Evolutionary conservation across 2,113 vertebrate species (phyloP).

Genomic region (Rhinopomastus cyanomelas): DNA sequence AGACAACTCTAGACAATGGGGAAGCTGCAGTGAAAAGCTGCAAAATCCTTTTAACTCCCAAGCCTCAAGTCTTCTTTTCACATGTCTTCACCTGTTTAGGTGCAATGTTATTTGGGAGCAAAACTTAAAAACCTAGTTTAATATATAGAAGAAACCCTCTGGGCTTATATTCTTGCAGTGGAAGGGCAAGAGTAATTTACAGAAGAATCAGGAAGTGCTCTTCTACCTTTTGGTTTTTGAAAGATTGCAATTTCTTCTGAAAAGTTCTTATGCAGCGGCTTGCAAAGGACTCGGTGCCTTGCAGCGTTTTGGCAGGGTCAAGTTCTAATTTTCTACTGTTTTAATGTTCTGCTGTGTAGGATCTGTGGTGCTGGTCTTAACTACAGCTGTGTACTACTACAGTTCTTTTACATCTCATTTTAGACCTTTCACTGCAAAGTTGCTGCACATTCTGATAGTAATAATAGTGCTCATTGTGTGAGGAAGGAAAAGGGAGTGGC

Average conservation of each 20-base stretch:
- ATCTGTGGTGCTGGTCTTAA: not conserved
- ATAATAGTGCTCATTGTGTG: not conserved
- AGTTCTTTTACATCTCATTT: not conserved
- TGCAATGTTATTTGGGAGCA: not conserved
- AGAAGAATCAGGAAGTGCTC: not conserved
- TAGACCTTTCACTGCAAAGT: not conserved
- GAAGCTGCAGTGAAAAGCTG: not conserved
- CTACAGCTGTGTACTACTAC: not conserved
- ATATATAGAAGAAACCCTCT: fast-evolving
- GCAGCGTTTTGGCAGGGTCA: not conserved
- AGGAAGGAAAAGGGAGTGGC: not conserved
- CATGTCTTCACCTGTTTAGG: not conserved
- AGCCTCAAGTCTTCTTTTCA: not conserved
- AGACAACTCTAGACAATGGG: not conserved
- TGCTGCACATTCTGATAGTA: not conserved
- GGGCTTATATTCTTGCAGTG: not conserved
- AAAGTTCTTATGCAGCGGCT: not conserved
- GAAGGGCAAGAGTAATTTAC: not conserved
- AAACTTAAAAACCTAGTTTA: not conserved
- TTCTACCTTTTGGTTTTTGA: not conserved
- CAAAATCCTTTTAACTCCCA: not conserved
- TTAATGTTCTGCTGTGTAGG: not conserved
- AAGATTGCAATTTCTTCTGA: not conserved
- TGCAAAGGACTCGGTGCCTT: not conserved
- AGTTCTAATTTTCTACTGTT: not conserved